Percentiles rank a stretch among this genome's conserved stretches.
Evolutionary conservation across 2,113 vertebrate species (phyloP).

Genomic region (Todiramphus chloris): DNA sequence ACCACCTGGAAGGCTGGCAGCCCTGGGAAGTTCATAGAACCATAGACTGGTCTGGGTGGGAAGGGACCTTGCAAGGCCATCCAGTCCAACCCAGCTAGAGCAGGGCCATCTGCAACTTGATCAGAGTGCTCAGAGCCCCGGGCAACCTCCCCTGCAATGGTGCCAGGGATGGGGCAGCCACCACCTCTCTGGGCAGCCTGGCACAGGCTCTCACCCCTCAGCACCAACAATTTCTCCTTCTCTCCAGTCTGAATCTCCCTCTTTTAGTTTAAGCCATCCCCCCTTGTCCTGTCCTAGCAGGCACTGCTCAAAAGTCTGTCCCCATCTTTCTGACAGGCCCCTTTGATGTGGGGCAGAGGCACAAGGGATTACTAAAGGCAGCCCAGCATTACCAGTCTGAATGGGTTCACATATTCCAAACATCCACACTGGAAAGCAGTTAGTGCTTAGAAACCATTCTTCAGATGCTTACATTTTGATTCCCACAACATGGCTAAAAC

Average conservation of each 20-base stretch:
- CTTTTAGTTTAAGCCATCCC: not conserved
- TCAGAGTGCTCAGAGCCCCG: not conserved
- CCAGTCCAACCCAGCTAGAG: not conserved
- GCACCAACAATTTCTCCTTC: not conserved
- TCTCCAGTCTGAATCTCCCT: not conserved
- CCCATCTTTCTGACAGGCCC: not conserved
- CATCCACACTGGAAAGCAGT: not conserved
- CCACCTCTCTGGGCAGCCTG: too few relatives aligned
- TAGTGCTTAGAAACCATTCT: not conserved
- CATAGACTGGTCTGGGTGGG: not conserved
- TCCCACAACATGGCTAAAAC: not conserved
- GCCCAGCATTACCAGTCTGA: too few relatives aligned
- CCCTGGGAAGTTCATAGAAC: not conserved
- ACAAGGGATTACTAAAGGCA: not conserved
- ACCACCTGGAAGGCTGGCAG: too few relatives aligned
- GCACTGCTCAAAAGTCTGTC: not conserved
- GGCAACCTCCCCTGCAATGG: not conserved
- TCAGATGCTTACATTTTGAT: not conserved
- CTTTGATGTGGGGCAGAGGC: not conserved
- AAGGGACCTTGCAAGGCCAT: not conserved
- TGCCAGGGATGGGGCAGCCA: not conserved
- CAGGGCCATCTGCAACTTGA: not conserved
- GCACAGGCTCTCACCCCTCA: not conserved
- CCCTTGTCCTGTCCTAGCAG: not conserved
- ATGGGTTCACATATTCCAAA: rapidly evolving